Evolutionary conservation across 1,140 invertebrate species (phyloP).

Genomic region (Bombus confusus): DNA sequence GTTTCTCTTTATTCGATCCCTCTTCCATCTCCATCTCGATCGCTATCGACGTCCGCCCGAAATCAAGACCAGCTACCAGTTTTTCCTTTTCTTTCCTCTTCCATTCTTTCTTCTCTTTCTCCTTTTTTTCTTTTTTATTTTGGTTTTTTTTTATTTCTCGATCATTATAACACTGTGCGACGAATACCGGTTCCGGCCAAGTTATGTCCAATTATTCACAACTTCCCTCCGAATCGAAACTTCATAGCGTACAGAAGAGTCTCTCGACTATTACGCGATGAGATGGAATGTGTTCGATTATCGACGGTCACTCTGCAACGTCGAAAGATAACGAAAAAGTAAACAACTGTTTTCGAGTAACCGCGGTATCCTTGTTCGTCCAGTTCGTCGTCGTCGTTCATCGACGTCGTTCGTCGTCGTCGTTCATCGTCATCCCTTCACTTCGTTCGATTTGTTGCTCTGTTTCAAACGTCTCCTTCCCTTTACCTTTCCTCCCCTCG

Average conservation of each 20-base stretch:
- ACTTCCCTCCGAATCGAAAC: background rate
- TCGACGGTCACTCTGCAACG: background rate
- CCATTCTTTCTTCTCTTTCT: background rate
- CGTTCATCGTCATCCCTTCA: background rate
- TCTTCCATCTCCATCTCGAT: conserved; percentile 19
- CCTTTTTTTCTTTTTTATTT: background rate
- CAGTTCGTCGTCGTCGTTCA: background rate
- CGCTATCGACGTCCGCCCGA: conserved; percentile 43
- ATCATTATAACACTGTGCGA: conserved; percentile 60
- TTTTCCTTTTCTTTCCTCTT: conserved; percentile 4
- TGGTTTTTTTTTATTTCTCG: conserved; percentile 5
- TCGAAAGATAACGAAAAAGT: conserved; percentile 28
- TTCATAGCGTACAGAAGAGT: background rate
- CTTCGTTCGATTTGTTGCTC: conserved; percentile 10
- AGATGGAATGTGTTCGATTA: background rate
- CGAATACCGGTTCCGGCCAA: conserved; percentile 40
- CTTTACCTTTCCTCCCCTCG: no score
- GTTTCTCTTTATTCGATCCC: background rate
- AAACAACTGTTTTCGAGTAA: conserved; percentile 15
- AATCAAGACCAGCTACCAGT: conserved; percentile 64
- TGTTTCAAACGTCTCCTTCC: background rate
- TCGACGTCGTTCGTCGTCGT: background rate
- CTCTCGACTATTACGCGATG: background rate
- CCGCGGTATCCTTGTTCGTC: background rate
- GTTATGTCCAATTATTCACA: conserved; percentile 63